Evolutionary conservation across 2,888 invertebrate genomes (phyloP).

Genomic region (Tenodera sinensis): DNA sequence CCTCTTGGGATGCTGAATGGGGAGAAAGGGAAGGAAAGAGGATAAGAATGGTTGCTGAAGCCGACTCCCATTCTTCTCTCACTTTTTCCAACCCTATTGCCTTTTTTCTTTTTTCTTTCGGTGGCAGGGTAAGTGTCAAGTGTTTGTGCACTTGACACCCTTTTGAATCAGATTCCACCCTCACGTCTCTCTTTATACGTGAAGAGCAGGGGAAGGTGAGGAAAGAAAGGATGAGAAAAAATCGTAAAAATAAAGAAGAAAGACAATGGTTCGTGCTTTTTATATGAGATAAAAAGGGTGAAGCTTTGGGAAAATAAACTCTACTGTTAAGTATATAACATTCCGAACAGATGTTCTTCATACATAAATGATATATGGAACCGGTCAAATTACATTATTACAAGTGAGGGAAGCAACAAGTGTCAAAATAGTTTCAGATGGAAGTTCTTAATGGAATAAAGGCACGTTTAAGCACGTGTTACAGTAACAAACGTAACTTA

Average conservation of each 20-base stretch:
- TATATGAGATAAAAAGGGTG: neutral
- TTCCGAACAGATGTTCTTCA: neutral
- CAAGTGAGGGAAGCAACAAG: neutral
- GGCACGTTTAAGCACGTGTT: no score
- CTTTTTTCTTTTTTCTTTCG: constrained; percentile 11
- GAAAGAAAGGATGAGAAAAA: constrained; percentile 18
- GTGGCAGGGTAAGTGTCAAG: constrained; percentile 27
- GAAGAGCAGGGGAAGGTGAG: constrained; percentile 17
- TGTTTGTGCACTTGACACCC: constrained; percentile 30
- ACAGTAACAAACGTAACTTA: no score
- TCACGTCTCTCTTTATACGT: constrained; percentile 27
- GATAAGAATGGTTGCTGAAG: neutral
- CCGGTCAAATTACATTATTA: neutral
- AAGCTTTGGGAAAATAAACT: neutral
- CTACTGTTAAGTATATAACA: neutral
- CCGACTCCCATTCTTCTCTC: neutral
- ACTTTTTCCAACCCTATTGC: neutral
- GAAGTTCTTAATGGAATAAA: neutral
- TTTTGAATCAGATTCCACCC: constrained; percentile 27
- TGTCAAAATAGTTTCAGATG: neutral
- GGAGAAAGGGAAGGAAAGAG: constrained; percentile 5
- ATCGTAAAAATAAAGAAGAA: constrained; percentile 21
- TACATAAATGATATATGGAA: neutral
- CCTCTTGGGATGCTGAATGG: neutral
- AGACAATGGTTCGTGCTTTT: constrained; percentile 1